These are phyloP conservation scores for Maniola hyperantus DNA, from an alignment of 2,888 invertebrate genomes.

Conservation along the genomic window DNA sequence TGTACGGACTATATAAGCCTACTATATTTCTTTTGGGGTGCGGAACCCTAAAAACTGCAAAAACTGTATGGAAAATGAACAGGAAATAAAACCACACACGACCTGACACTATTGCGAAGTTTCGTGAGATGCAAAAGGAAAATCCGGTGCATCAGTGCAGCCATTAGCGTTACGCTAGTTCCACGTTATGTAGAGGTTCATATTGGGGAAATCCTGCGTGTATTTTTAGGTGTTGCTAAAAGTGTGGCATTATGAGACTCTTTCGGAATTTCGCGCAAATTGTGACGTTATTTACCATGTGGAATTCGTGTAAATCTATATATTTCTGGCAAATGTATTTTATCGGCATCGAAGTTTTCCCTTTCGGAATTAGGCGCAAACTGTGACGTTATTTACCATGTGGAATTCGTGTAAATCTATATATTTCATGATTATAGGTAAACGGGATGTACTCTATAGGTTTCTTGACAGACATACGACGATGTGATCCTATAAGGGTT, in stretches of 20 bases:
- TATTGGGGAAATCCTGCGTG: conserved; percentile 11
- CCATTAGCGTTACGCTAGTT: conserved; percentile 43
- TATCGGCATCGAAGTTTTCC: neutral
- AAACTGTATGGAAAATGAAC: conserved; percentile 14
- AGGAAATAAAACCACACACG: conserved; percentile 13
- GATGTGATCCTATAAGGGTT: too few species aligned
- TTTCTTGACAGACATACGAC: too few species aligned
- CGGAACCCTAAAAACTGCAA: neutral
- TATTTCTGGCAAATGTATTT: too few species aligned
- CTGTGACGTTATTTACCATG: neutral
- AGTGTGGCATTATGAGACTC: conserved; percentile 7
- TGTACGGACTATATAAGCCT: too few species aligned
- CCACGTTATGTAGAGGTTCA: conserved; percentile 34
- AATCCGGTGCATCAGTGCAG: conserved; percentile 34
- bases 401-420: neutral
- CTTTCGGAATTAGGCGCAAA: neutral
- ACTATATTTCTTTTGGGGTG: too few species aligned
- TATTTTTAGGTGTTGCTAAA: conserved; percentile 19
- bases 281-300: neutral
- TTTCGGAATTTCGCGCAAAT: neutral
- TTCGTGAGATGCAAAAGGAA: conserved; percentile 31
- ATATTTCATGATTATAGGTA: too few species aligned
- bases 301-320: neutral
- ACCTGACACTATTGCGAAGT: conserved; percentile 19
- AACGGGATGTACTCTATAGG: too few species aligned